These are phyloP conservation scores for Thalpophila matura DNA, from an alignment of 2,888 invertebrate species.

Conservation along the genomic window DNA sequence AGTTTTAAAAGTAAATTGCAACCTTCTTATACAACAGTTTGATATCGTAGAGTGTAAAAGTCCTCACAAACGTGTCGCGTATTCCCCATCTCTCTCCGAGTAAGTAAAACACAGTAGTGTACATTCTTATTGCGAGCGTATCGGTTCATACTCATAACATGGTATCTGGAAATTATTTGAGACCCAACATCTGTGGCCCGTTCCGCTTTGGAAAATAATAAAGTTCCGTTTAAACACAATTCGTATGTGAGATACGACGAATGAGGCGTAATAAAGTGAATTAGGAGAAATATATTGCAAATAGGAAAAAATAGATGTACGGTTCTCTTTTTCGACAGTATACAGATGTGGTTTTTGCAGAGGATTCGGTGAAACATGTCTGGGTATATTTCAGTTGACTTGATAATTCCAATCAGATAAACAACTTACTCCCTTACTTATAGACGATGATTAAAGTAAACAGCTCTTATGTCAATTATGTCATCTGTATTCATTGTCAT, in stretches of 20 bases:
- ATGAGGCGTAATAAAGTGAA: slow-evolving; percentile 87
- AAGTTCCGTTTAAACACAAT: slow-evolving; percentile 88
- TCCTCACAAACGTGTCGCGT: slow-evolving; percentile 62
- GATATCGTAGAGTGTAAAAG: slow-evolving; percentile 64
- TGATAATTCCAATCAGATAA: not conserved
- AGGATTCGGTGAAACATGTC: slow-evolving; percentile 22
- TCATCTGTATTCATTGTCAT: too few relatives aligned
- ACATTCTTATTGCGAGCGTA: slow-evolving; percentile 75
- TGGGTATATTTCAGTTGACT: slow-evolving; percentile 12
- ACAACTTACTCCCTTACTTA: too few relatives aligned
- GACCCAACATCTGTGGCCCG: slow-evolving; percentile 81
- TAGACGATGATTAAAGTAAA: too few relatives aligned
- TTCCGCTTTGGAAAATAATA: slow-evolving; percentile 86
- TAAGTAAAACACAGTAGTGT: slow-evolving; percentile 79
- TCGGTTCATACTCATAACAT: slow-evolving; percentile 72
- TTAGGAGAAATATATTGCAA: slow-evolving; percentile 86
- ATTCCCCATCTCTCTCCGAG: slow-evolving; percentile 76
- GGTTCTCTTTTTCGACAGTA: slow-evolving; percentile 25
- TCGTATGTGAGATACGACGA: slow-evolving; percentile 89
- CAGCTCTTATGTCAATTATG: too few relatives aligned
- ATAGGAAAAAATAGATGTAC: slow-evolving; percentile 78
- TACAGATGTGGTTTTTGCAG: slow-evolving; percentile 47
- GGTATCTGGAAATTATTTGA: slow-evolving; percentile 85
- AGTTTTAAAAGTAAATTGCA: too few relatives aligned
- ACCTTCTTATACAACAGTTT: too few relatives aligned